Evolutionary conservation across 2,888 invertebrate genomes (phyloP).

Genomic region (Phyto melanocephala): DNA sequence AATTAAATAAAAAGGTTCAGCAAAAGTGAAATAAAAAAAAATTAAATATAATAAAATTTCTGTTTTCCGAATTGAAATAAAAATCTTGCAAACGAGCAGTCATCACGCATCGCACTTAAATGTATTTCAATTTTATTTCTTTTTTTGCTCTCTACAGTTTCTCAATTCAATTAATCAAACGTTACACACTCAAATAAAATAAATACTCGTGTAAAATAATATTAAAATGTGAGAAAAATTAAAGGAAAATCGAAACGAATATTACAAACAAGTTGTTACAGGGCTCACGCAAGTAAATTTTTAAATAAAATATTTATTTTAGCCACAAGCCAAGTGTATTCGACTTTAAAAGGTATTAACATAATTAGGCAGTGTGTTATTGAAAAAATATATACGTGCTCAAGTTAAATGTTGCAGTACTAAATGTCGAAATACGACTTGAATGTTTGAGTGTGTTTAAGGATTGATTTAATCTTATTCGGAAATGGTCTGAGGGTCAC

Average conservation of each 20-base stretch:
- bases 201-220: conserved; percentile 12
- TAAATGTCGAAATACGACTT: too few species aligned
- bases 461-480: too few species aligned
- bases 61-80: conserved; percentile 56
- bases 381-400: too few species aligned
- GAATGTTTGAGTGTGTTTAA: too few species aligned
- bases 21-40: conserved; percentile 3
- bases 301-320: neutral
- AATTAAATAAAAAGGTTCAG: conserved; percentile 30
- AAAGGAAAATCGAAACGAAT: neutral
- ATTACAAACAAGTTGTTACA: conserved; percentile 7
- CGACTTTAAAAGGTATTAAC: neutral
- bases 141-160: conserved; percentile 16
- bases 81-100: conserved; percentile 66
- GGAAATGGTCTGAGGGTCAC: too few species aligned
- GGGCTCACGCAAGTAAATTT: conserved; percentile 2
- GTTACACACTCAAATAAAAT: conserved; percentile 35
- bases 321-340: too few species aligned
- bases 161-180: conserved; percentile 58
- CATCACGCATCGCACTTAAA: conserved; percentile 63
- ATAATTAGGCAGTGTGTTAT: too few species aligned
- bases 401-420: too few species aligned
- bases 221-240: neutral
- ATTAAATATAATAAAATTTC: conserved; percentile 34
- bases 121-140: conserved; percentile 18